Conservation (phyloP, 1,140 invertebrate species). For the Temnothorax longispinosus region DNA sequence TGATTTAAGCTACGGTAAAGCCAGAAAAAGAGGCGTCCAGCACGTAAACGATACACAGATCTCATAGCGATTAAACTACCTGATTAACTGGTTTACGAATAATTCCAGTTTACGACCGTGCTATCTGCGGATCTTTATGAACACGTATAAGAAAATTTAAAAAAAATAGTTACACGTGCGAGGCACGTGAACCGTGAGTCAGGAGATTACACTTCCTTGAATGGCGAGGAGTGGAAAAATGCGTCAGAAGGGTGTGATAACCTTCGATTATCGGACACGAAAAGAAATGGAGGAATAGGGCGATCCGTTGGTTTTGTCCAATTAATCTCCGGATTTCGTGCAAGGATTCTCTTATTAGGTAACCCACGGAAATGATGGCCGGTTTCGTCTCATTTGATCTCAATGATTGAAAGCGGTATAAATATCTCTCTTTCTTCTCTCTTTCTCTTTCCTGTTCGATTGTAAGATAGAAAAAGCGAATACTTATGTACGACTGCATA, state of each 20-base stretch:
- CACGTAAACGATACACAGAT: conserved; percentile 51
- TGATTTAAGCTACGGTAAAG: conserved; percentile 51
- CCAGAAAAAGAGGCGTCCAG: conserved; percentile 48
- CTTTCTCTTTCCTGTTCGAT: not conserved
- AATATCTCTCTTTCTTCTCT: not conserved
- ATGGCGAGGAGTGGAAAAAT: conserved; percentile 51
- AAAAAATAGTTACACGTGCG: not conserved
- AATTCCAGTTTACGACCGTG: conserved; percentile 43
- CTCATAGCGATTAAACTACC: conserved; percentile 36
- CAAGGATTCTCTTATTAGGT: conserved; percentile 44
- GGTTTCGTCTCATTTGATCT: not conserved
- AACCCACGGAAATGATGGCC: conserved; percentile 1
- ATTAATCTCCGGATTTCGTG: conserved; percentile 61
- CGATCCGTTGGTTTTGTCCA: conserved; percentile 60
- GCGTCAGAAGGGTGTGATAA: conserved; percentile 58
- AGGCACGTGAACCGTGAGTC: not conserved
- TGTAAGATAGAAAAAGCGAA: not conserved
- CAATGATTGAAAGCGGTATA: not conserved
- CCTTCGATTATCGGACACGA: conserved; percentile 62
- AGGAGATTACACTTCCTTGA: conserved; percentile 56
- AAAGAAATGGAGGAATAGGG: conserved; percentile 52
- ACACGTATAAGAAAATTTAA: conserved; percentile 32
- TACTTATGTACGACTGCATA: not conserved
- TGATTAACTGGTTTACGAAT: conserved; percentile 65
- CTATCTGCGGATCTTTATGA: conserved; percentile 54